A percentile compares a stretch with the other conserved stretches of the same genome.
These are phyloP conservation scores for Coronaproctus castanopsis DNA, from an alignment of 2,888 invertebrate genomes.

Conservation along the genomic window DNA sequence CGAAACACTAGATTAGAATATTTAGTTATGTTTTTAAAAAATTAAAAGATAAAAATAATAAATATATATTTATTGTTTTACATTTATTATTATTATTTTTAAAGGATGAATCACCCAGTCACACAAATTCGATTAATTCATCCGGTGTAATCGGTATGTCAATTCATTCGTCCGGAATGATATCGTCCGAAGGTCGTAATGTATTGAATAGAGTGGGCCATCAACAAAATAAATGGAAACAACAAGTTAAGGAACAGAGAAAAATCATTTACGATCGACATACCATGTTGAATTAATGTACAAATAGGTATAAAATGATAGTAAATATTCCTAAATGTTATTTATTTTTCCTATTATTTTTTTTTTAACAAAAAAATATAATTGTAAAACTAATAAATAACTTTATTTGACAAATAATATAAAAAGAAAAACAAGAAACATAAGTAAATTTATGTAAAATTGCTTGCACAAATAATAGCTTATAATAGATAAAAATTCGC, in stretches of 20 bases:
- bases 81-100: no score
- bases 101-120: constrained; percentile 10
- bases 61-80: no score
- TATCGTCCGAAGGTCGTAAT: constrained; percentile 29
- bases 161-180: not conserved
- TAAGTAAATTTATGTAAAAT: no score
- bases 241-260: constrained; percentile 85
- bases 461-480: no score
- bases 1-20: no score
- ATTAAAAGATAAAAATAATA: no score
- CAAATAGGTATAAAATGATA: not conserved
- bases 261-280: constrained; percentile 92
- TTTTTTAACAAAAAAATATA: no score
- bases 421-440: no score
- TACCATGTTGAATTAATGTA: constrained; percentile 84
- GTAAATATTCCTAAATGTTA: not conserved
- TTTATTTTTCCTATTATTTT: not conserved
- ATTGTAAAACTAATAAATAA: no score
- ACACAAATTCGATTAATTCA: not conserved
- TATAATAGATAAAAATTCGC: no score
- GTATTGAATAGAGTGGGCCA: constrained; percentile 87
- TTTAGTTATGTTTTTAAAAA: no score
- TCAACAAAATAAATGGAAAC: constrained; percentile 94
- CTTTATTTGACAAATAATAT: no score
- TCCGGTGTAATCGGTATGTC: not conserved